These are phyloP conservation scores for Drosophila rhopaloa DNA, from an alignment of 1,140 invertebrate species.

Conservation along the genomic window DNA sequence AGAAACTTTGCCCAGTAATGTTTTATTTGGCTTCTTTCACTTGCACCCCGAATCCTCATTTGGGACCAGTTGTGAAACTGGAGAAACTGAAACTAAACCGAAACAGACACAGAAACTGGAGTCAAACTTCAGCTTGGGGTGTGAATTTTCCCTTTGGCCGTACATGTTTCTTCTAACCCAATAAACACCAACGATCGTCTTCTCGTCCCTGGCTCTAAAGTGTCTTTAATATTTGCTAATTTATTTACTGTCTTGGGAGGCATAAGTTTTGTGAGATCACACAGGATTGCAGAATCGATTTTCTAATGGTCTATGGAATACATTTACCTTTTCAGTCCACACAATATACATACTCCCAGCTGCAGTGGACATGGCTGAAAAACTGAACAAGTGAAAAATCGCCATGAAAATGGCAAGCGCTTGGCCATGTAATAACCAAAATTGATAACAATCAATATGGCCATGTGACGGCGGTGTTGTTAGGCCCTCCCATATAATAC, in stretches of 20 bases:
- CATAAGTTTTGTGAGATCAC: background rate
- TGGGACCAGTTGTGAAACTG: slow-evolving; percentile 33
- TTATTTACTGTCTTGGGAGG: slow-evolving; percentile 26
- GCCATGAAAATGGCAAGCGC: slow-evolving; percentile 71
- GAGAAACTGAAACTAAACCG: slow-evolving; percentile 19
- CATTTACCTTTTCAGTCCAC: slow-evolving; percentile 13
- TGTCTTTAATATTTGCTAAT: slow-evolving; percentile 34
- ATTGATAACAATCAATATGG: slow-evolving; percentile 82
- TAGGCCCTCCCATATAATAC: slow-evolving; percentile 26
- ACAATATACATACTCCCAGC: slow-evolving; percentile 32
- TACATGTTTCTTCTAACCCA: slow-evolving; percentile 16
- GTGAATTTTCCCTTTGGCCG: slow-evolving; percentile 5
- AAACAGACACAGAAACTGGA: slow-evolving; percentile 25
- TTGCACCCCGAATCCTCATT: slow-evolving; percentile 32
- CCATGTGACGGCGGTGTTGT: slow-evolving; percentile 61
- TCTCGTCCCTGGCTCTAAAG: slow-evolving; percentile 1
- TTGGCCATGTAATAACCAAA: slow-evolving; percentile 77
- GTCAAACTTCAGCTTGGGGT: slow-evolving; percentile 16
- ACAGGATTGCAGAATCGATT: background rate
- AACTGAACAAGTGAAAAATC: slow-evolving; percentile 68
- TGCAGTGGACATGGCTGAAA: slow-evolving; percentile 27
- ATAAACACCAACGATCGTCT: slow-evolving; percentile 17
- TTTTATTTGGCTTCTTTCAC: slow-evolving; percentile 37
- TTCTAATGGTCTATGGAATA: background rate
- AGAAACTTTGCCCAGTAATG: slow-evolving; percentile 47